Percentiles rank a stretch among this genome's conserved stretches.
phyloP scores from a whole-genome alignment of 2,113 vertebrate genomes.

The Natator depressus region DNA sequence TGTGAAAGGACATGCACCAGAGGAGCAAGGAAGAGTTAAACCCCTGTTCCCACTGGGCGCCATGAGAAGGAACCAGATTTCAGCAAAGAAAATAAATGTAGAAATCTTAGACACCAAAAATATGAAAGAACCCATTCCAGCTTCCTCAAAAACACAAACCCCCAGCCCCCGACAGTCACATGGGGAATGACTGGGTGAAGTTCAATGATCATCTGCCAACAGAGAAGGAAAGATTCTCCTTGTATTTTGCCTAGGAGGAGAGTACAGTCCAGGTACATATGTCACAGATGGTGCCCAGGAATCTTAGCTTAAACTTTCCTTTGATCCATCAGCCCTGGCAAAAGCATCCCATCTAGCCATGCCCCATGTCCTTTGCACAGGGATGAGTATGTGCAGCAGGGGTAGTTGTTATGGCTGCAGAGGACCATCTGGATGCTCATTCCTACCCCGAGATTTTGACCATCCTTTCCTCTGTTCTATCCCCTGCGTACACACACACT shows the following conservation, averaged over 20 bases:
- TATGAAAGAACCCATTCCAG: not conserved
- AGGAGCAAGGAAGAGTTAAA: not conserved
- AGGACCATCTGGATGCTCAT: not conserved
- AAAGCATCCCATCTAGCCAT: fast-evolving
- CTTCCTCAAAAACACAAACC: not conserved
- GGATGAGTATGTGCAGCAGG: not conserved
- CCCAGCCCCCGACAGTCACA: not conserved
- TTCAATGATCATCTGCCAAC: not conserved
- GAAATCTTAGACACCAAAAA: too few relatives aligned
- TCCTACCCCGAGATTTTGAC: not conserved
- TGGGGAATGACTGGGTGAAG: not conserved
- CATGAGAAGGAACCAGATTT: not conserved
- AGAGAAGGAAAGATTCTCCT: not conserved
- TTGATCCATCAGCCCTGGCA: fast-evolving
- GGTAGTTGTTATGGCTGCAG: not conserved
- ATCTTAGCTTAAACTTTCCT: not conserved
- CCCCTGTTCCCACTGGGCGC: not conserved
- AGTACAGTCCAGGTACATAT: not conserved
- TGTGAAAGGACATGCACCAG: constrained; percentile 41
- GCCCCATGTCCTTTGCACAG: not conserved
- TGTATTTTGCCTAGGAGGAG: not conserved
- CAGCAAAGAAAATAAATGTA: not conserved
- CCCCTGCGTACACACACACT: too few relatives aligned
- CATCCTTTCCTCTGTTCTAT: not conserved
- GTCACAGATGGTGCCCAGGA: not conserved